phyloP scores from a whole-genome alignment of 2,113 vertebrate species.

The Junco hyemalis region DNA sequence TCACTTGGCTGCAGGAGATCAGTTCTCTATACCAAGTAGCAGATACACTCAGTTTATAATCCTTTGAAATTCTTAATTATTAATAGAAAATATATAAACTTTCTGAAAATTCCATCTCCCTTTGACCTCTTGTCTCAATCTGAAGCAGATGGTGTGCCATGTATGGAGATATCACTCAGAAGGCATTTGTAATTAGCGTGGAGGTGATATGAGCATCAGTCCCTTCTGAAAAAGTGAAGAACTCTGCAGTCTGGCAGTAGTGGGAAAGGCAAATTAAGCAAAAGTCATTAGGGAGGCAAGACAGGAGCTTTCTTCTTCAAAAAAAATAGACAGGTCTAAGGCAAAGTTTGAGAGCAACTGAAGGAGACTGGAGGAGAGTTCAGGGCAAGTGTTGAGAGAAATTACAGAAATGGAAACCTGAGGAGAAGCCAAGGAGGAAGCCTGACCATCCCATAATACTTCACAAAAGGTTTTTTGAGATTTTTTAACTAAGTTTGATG shows the following conservation, averaged over 20 bases:
- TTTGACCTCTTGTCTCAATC: neutral
- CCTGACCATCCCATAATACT: neutral
- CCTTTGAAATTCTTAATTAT: neutral
- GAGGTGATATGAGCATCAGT: neutral
- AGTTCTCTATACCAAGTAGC: neutral
- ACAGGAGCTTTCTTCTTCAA: neutral
- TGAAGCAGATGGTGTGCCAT: neutral
- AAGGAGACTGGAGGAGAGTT: neutral
- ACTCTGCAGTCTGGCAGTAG: neutral
- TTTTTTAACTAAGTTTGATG: neutral
- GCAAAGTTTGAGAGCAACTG: neutral
- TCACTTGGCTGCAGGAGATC: neutral
- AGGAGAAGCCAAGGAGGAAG: neutral
- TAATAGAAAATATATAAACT: neutral
- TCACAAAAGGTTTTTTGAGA: neutral
- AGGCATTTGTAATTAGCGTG: fast-evolving
- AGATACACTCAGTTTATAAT: neutral
- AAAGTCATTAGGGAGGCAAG: neutral
- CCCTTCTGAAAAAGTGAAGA: neutral
- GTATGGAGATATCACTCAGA: neutral
- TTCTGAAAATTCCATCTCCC: neutral
- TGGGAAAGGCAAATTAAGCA: neutral
- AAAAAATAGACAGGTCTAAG: neutral
- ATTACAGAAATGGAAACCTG: neutral
- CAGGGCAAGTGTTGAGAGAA: neutral